Conservation (phyloP, 2,113 vertebrate genomes). For the Rhabdomys dilectus region DNA sequence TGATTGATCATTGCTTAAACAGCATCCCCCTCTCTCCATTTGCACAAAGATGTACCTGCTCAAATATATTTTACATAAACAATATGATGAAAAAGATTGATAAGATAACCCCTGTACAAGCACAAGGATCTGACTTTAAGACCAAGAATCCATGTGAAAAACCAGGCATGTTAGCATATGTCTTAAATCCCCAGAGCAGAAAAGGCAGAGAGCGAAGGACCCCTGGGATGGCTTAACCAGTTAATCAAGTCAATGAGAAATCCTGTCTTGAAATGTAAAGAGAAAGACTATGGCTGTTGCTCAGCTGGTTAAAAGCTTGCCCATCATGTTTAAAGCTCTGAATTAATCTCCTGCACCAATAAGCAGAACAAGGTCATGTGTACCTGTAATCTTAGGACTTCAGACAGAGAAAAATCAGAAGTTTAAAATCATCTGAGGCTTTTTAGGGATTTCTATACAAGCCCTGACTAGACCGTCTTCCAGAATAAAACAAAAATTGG, state of each 20-base stretch:
- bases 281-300: not conserved
- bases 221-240: not conserved
- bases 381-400: not conserved
- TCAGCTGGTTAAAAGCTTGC: too few relatives aligned
- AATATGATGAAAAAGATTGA: not conserved
- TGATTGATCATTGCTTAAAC: not conserved
- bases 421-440: not conserved
- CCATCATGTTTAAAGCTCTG: not conserved
- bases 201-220: not conserved
- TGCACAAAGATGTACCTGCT: not conserved
- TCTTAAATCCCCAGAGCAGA: not conserved
- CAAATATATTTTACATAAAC: conserved; percentile 12
- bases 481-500: not conserved
- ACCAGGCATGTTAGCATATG: not conserved
- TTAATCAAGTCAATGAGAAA: not conserved
- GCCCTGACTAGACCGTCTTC: not conserved
- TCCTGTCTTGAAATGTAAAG: not conserved
- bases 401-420: not conserved
- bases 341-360: not conserved
- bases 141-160: not conserved
- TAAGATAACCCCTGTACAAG: not conserved
- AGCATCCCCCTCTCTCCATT: not conserved
- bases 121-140: not conserved
- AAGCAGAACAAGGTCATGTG: not conserved
- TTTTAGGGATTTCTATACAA: not conserved